These are phyloP conservation scores for Pachyuromys duprasi DNA, from an alignment of 2,797 vertebrate genomes.

Conservation along the genomic window DNA sequence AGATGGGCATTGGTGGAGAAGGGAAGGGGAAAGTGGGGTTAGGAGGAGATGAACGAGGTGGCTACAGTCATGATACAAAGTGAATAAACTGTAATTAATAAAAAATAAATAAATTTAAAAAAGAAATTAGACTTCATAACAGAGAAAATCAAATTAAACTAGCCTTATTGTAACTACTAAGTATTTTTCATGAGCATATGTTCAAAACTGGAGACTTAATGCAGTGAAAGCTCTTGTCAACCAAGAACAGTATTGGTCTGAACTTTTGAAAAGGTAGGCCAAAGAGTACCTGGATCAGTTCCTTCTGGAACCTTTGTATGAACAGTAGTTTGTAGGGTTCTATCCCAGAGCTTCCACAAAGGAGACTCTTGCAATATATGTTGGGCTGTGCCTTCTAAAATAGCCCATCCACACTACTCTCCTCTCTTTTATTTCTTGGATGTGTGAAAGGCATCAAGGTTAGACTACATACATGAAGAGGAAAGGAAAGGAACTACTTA, in stretches of 20 bases:
- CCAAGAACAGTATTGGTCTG: not conserved
- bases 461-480: not conserved
- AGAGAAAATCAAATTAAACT: slow-evolving; percentile 43
- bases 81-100: no score
- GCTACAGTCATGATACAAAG: no score
- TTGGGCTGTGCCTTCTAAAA: not conserved
- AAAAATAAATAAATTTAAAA: no score
- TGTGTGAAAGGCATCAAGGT: not conserved
- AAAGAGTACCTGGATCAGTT: not conserved
- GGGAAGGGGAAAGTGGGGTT: no score
- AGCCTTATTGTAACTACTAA: not conserved
- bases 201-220: slow-evolving; percentile 12
- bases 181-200: slow-evolving; percentile 37
- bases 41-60: no score
- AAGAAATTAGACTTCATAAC: slow-evolving; percentile 6
- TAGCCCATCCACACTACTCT: no score
- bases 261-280: not conserved
- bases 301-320: not conserved
- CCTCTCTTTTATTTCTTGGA: not conserved
- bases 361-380: not conserved
- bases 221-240: not conserved
- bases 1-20: no score
- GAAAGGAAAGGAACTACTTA: not conserved
- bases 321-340: not conserved
- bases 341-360: not conserved